Evolutionary conservation across 2,888 invertebrate species (phyloP), one percentile per base, ranked within the genome.

Genomic region (Drepana falcataria): DNA sequence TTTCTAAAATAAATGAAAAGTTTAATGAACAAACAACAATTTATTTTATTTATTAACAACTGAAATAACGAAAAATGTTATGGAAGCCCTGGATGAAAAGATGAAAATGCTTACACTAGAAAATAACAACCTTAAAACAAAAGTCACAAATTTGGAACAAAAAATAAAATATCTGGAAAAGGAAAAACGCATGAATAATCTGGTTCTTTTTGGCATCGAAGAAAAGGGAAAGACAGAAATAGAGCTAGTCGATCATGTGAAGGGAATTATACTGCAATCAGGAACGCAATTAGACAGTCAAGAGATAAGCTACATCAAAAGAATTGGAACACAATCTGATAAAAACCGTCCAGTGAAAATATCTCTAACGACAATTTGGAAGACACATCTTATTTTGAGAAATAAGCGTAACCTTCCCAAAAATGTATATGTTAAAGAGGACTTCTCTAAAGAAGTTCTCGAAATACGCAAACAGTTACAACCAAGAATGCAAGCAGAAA

Each of bases 111-210:
- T 57, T 5, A 7, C 35, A 33, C 54, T 55, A 51, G 53, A 57
- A 53, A 57, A 57, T 47, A 49, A 40, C 5, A 35, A 4, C 1
- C 48, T 57, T 2, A 57, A 55, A 51, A 7, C 5, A 2, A 53
- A 51, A 51, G 37, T 57, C 7, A 47, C 48, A 3, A 9, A 34
- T 37, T 35, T 53, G 2, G 53, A 57, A 35, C 9, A n/a, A 35
- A 55, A 57, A 55, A 33, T 57, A 21, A 48, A 21, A 6, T 33
- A 6, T 2, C 7, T 53, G 34, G 53, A 57, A 48, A 51, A 33
- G 37, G 57, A 53, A 34, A 57, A 54, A 34, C 35, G 54, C n/a
- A 57, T 44, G 41, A 48, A 57, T 35, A 57, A 57, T 34, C 9
- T 57, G 4, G 44, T 57, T 3, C 51, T 57, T n/a, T 55, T 55